These are phyloP conservation scores for Holothuria scabra DNA, from an alignment of 53 echinoderm and acorn worm genomes.

Conservation along the genomic window DNA sequence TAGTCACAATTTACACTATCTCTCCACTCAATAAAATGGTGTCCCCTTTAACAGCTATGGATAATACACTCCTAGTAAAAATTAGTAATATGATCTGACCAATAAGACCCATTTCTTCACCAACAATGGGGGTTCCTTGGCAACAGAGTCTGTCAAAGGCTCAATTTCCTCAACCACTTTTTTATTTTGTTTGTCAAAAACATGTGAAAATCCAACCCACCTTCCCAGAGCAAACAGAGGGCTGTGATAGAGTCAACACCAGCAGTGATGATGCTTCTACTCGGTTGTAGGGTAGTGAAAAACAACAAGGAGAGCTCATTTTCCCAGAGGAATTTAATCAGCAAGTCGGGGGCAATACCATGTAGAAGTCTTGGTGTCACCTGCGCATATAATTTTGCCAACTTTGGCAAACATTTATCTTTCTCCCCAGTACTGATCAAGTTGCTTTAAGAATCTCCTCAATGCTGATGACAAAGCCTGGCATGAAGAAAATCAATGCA, in stretches of 20 bases:
- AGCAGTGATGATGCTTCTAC: constrained; percentile 17
- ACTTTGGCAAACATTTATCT: constrained; percentile 45
- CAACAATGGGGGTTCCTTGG: constrained; percentile 19
- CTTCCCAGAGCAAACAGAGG: constrained; percentile 30
- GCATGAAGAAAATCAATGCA: no score
- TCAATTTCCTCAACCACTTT: constrained; percentile 18
- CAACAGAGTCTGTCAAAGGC: constrained; percentile 6
- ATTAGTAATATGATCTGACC: no score
- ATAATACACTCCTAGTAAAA: no score
- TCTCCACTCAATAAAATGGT: no score
- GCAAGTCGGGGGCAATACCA: neutral
- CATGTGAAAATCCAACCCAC: constrained; percentile 24
- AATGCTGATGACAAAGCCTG: no score
- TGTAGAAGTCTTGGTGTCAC: constrained; percentile 18
- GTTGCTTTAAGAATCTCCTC: no score
- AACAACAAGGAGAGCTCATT: constrained; percentile 25
- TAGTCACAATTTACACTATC: no score
- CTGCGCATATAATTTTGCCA: constrained; percentile 31
- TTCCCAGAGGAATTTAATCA: constrained; percentile 29
- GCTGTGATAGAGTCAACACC: constrained; percentile 15
- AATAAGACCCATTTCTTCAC: constrained; percentile 7
- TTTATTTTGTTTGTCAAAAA: constrained; percentile 11
- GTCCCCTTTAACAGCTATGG: no score
- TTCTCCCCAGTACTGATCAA: neutral
- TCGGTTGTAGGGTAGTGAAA: constrained; percentile 11